Base-by-base conservation (phyloP, 53 echinoderm and acorn worm genomes). In the Echinometra lucunter region DNA sequence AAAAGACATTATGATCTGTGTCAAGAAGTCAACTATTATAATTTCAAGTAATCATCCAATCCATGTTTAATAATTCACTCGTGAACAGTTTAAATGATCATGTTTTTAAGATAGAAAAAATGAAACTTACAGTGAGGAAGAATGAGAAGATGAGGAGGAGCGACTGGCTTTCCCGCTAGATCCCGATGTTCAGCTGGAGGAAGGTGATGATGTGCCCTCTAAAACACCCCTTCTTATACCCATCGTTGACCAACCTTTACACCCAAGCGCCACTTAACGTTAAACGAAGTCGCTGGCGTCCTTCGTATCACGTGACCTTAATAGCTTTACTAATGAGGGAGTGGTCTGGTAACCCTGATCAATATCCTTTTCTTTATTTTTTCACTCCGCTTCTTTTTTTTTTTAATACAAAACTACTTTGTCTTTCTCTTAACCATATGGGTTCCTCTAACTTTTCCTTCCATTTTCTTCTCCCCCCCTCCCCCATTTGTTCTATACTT, bases 141-240 rank as follows among this genome's bases (percentile, higher is more conserved):
- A 35, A 19, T 38, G 21, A 78, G 6, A 42, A 40, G 38, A 78
- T 78, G 78, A 38, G 38, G 78, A 78, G 78, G 38, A 42, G 40
- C 38, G 21, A 11, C 78, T 78, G 21, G 42, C 78, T 38, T 19
- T 42, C 38, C 42, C 42, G 38, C 5, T 78, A 6, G 78, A 78
- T 78, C 38, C 78, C 19, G 78, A 2, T 34, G 78, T 30, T 78
- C 78, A 78, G 40, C 78, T 78, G 78, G 78, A 78, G 78, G 40
- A 78, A 40, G 78, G 78, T 78, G 78, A 78, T 40, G 78, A 78
- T 78, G 1, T 19, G 42, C 42, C 78, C 78, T 21, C 78, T 78
- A 38, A 38, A 78, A 78, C 78, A 78, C 6, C 78, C 40, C 78
- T 40, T 78, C 40, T 78, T 78, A 78, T 78, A 40, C 78, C 78